A percentile compares a stretch with the other conserved stretches of the same genome.
These are phyloP conservation scores for Petrocephalus sullivani DNA, from an alignment of 2,797 vertebrate genomes.

Conservation along the genomic window DNA sequence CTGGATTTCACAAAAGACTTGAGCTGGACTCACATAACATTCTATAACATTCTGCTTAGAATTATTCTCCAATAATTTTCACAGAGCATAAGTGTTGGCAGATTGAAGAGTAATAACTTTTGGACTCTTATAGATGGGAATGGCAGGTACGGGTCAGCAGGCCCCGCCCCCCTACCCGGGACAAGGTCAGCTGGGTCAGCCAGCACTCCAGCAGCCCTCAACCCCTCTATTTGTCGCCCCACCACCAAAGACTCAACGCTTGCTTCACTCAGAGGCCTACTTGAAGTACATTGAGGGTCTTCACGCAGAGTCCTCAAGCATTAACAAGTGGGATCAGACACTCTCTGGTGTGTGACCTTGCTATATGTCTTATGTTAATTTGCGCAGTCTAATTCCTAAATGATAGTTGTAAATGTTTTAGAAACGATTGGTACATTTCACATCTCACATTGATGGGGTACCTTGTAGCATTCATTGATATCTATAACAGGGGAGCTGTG, in stretches of 20 bases:
- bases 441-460: neutral
- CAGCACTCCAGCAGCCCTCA: constrained; percentile 81
- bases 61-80: too few relatives aligned
- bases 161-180: constrained; percentile 94
- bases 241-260: constrained; percentile 90
- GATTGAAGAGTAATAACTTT: neutral
- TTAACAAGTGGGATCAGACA: constrained; percentile 98
- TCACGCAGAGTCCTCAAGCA: constrained; percentile 81
- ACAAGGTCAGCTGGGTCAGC: constrained; percentile 66
- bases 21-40: neutral
- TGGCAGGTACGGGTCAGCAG: constrained; percentile 82
- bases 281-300: constrained; percentile 96
- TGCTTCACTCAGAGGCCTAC: constrained; percentile 96
- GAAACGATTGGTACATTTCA: neutral
- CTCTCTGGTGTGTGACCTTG: constrained; percentile 71
- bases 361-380: constrained; percentile 26
- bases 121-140: constrained; percentile 69
- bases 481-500: neutral
- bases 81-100: neutral
- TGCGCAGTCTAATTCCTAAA: neutral
- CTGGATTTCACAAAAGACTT: neutral
- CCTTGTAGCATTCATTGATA: neutral
- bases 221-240: constrained; percentile 93
- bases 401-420: neutral
- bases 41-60: too few relatives aligned